Evolutionary conservation across 2,113 vertebrate species (phyloP), one percentile per base, ranked within the genome.

Genomic region (Mastomys natalensis): DNA sequence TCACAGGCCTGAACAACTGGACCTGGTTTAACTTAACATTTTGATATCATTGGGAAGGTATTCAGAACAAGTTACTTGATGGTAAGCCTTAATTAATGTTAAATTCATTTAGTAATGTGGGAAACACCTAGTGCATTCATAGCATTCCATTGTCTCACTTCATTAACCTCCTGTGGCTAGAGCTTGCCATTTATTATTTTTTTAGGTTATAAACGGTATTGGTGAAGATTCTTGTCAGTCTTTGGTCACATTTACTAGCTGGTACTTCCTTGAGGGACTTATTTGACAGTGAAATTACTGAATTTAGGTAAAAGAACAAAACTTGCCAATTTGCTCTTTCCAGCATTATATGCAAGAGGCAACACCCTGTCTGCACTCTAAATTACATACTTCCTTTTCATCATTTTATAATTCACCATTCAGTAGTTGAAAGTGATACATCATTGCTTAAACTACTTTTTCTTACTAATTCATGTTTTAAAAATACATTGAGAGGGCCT

Each of bases 61-160:
- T 72, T 96, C 13, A 45, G 58, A 91, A 29, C 45, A 90, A 51
- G 58, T 70, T 78, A 45, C n/a, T 84, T 29, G 73, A 55, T 73
- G 55, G 43, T 60, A 16, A 62, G 45, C 90, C 87, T 91, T 62
- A 60, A 31, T 90, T 93, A 93, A 40, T 68, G 29, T 51, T 91
- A 29, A 31, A 22, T 80, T 53, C 17, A 93, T 86, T 82, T 93
- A 95, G 91, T 72, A 88, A 53, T 7, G 7, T 97, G 90, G 60
- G 87, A 82, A 81, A 93, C 40, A 78, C 81, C 81, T n/a, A 58
- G 66, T 58, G 43, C 80, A 74, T 82, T 96, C 13, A 10, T 73
- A 88, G 58, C 58, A 93, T 90, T 90, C 17, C 43, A 34, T 89
- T 95, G 66, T 85, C n/a, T 92, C 78, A 58, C 13, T 95, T 94